These are phyloP conservation scores for Agraylea sexmaculata DNA, from an alignment of 1,140 invertebrate genomes.

Conservation along the genomic window DNA sequence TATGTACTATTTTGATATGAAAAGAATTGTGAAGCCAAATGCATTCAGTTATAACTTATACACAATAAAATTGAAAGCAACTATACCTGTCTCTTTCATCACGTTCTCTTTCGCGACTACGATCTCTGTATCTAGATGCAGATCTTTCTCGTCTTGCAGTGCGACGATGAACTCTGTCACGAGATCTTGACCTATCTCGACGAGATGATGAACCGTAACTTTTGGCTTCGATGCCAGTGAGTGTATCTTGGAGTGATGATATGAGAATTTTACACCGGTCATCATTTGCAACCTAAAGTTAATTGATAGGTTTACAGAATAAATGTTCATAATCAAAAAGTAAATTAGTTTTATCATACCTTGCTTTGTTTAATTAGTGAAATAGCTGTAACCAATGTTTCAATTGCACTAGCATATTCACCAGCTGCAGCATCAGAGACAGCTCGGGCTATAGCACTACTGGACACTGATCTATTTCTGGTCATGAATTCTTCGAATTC, in stretches of 20 bases:
- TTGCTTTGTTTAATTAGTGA: conserved; percentile 98
- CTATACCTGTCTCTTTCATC: conserved; percentile 44
- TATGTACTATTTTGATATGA: not conserved
- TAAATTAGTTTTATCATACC: too few relatives aligned
- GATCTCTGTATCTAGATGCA: conserved; percentile 64
- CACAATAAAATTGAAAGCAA: not conserved
- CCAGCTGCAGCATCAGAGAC: conserved; percentile 95
- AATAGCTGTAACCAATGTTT: conserved; percentile 96
- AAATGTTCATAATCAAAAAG: conserved; percentile 1
- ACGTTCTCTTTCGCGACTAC: conserved; percentile 56
- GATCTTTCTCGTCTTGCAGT: conserved; percentile 64
- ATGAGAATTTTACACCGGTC: conserved; percentile 97
- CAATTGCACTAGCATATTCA: conserved; percentile 95
- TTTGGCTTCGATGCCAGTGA: conserved; percentile 94
- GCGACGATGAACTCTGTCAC: conserved; percentile 62
- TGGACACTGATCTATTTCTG: conserved; percentile 92
- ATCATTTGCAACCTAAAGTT: conserved; percentile 75
- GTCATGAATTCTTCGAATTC: conserved; percentile 99
- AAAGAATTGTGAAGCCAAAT: not conserved
- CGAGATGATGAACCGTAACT: conserved; percentile 60
- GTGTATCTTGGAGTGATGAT: conserved; percentile 90
- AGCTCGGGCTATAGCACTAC: conserved; percentile 90
- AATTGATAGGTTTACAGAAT: not conserved
- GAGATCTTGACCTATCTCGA: conserved; percentile 57
- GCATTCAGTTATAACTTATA: not conserved